These are phyloP conservation scores for Megalurothrips usitatus DNA, from an alignment of 2,888 invertebrate genomes.

Conservation along the genomic window DNA sequence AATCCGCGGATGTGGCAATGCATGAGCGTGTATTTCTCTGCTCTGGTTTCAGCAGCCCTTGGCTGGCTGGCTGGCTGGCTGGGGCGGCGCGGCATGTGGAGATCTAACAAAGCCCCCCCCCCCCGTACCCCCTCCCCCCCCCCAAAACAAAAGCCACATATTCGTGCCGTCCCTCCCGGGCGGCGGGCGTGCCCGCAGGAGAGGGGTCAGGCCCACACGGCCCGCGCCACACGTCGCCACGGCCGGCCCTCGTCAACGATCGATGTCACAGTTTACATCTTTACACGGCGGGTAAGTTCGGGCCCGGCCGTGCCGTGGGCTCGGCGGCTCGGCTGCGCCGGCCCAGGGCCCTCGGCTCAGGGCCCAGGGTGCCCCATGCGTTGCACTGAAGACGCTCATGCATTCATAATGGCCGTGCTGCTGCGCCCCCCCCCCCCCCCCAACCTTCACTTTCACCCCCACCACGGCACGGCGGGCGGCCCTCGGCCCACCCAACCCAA, in stretches of 20 bases:
- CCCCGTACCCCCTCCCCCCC: no score
- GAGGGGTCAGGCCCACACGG: not conserved
- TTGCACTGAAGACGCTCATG: constrained; percentile 26
- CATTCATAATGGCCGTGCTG: not conserved
- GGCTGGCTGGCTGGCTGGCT: no score
- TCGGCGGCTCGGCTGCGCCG: not conserved
- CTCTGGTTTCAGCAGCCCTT: no score
- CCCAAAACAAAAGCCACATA: no score
- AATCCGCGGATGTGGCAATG: no score
- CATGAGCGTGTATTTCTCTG: no score
- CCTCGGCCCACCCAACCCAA: not conserved
- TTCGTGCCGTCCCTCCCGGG: no score
- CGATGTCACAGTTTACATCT: constrained; percentile 26
- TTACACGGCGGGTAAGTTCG: constrained; percentile 25
- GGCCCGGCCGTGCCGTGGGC: not conserved
- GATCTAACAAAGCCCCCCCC: no score
- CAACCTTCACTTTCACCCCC: not conserved
- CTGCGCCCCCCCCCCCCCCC: not conserved
- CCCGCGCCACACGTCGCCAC: not conserved
- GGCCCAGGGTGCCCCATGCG: constrained; percentile 15
- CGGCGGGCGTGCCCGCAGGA: not conserved
- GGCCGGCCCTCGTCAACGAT: constrained; percentile 8
- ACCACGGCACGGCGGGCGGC: not conserved
- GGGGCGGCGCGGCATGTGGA: no score
- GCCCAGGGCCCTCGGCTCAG: not conserved